These are phyloP conservation scores for Chondrosia reniformis DNA, from an alignment of 37 sponge, comb jelly and placozoan genomes.

Conservation along the genomic window DNA sequence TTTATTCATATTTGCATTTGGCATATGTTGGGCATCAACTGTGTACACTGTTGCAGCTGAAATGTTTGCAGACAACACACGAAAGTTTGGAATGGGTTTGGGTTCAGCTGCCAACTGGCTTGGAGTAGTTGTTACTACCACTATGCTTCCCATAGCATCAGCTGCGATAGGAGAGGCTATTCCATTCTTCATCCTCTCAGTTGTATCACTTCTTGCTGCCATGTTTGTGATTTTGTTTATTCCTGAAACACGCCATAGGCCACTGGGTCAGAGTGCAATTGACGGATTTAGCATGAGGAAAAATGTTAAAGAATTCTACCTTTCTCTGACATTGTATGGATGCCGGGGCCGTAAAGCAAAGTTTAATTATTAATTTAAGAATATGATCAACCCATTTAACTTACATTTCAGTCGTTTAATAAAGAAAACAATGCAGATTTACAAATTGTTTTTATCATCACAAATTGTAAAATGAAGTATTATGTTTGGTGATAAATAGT, in stretches of 20 bases:
- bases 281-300: not conserved
- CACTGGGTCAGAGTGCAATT: slow-evolving; percentile 41
- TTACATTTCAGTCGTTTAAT: too few relatives aligned
- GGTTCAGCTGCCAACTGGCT: slow-evolving; percentile 17
- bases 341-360: too few relatives aligned
- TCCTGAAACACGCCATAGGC: slow-evolving; percentile 54
- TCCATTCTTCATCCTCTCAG: slow-evolving; percentile 19
- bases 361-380: too few relatives aligned
- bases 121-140: not conserved
- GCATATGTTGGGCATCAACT: slow-evolving; percentile 51
- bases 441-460: too few relatives aligned
- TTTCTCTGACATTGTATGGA: too few relatives aligned
- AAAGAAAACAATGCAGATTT: too few relatives aligned
- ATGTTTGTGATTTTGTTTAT: slow-evolving; percentile 46
- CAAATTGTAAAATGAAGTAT: too few relatives aligned
- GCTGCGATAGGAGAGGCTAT: slow-evolving; percentile 16
- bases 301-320: slow-evolving; percentile 5
- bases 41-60: slow-evolving; percentile 43
- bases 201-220: slow-evolving; percentile 12
- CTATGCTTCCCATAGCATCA: not conserved
- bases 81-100: slow-evolving; percentile 28
- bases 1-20: slow-evolving; percentile 26
- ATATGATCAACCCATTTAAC: too few relatives aligned
- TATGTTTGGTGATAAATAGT: too few relatives aligned
- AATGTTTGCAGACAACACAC: slow-evolving; percentile 18